Evolutionary conservation across 2,888 invertebrate genomes (phyloP), one percentile per base, ranked within the genome.

Genomic region (Aphelenchoides bicaudatus): DNA sequence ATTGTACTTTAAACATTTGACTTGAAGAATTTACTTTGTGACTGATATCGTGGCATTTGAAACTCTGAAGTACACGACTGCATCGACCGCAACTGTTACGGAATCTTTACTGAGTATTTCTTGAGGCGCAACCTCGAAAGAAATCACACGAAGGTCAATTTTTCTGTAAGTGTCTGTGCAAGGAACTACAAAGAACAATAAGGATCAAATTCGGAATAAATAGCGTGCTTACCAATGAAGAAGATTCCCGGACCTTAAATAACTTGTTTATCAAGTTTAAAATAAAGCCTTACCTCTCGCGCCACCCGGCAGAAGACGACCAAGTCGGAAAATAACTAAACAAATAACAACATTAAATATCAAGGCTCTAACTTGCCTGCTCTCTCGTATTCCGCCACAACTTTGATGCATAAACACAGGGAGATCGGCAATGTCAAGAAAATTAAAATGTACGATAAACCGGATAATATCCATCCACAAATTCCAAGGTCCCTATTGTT

Each of bases 101-200:
- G 67, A 67, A 39, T 67, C 67, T 46, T 67, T 67, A 28, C 63
- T 65, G 23, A 67, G 58, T 27, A 67, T 67, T 60, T 94, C 94
- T 84, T 96, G 94, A 0, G 94, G 94, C 47, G 94, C 93, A 39
- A 96, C 90, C 79, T 94, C 94, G 80, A 94, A 94, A 0, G 92
- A 91, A 0, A 93, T 87, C 3, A 93, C 93, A 46, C 94, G 86
- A 61, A 94, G 83, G 80, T 94, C 94, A 19, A 94, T 91, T 62
- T 90, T 86, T 61, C 61, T 58, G 34, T 71, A 71, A 10, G 71
- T 59, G 55, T 68, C 68, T 46, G 71, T 68, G 58, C 68, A 89
- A 88, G 80, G 92, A 91, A 61, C 78, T 79, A 62, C 83, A 92
- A 78, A 92, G 30, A 58, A n/a, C n/a, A n/a, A n/a, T n/a, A n/a